Evolutionary conservation across 2,797 vertebrate genomes (phyloP).

Genomic region (Naso thynnoides): DNA sequence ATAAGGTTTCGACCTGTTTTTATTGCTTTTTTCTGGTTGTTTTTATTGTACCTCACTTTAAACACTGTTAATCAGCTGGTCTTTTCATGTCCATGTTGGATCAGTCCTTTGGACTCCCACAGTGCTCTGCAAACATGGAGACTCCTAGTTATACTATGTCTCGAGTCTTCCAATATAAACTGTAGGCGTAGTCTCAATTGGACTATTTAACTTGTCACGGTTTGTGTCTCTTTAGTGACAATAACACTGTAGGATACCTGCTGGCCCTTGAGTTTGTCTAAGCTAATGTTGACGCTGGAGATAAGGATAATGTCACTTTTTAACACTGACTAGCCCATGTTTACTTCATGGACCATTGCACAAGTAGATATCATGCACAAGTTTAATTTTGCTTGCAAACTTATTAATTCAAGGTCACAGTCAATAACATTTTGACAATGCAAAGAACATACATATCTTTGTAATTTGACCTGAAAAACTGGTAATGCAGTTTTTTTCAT

Average conservation of each 20-base stretch:
- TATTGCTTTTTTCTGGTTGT: no score
- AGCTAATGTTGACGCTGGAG: slow-evolving; percentile 66
- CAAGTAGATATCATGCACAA: background rate
- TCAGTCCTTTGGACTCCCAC: slow-evolving; percentile 46
- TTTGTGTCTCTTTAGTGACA: slow-evolving; percentile 38
- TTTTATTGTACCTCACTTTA: background rate
- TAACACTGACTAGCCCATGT: slow-evolving; percentile 46
- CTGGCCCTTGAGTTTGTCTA: slow-evolving; percentile 34
- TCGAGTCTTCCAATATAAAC: slow-evolving; percentile 65
- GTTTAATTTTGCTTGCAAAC: no score
- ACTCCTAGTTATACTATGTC: slow-evolving; percentile 50
- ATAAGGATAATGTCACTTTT: slow-evolving; percentile 33
- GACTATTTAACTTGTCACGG: slow-evolving; percentile 76
- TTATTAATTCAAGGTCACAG: background rate
- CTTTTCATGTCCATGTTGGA: slow-evolving; percentile 22
- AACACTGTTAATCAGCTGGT: slow-evolving; percentile 7
- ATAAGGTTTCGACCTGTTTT: background rate
- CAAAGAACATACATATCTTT: background rate
- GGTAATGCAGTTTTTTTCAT: background rate
- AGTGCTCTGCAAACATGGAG: slow-evolving; percentile 71
- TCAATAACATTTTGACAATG: background rate
- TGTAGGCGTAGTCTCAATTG: slow-evolving; percentile 72
- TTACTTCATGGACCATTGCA: slow-evolving; percentile 42
- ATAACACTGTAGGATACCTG: slow-evolving; percentile 20
- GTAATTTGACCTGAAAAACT: background rate